Evolutionary conservation across 2,113 vertebrate species (phyloP).

Genomic region (Plecturocebus donacophilus): DNA sequence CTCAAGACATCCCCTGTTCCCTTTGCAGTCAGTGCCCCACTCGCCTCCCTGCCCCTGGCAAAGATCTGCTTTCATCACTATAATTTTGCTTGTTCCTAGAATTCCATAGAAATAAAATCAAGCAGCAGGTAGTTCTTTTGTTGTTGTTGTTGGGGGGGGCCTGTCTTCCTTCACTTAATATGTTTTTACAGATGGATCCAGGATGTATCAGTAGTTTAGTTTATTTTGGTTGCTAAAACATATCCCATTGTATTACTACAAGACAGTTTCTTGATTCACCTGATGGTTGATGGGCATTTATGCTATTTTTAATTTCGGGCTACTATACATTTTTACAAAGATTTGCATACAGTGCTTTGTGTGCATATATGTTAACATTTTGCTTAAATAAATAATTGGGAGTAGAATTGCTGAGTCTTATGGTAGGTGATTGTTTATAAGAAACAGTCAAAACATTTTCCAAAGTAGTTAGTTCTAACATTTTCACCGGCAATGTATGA

Average conservation of each 20-base stretch:
- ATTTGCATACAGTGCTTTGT: too few species aligned
- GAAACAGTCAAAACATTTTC: not conserved
- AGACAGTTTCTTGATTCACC: not conserved
- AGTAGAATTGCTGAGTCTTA: not conserved
- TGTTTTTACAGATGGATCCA: not conserved
- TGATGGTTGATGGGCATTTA: too few species aligned
- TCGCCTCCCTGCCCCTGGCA: not conserved
- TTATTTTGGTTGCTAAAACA: not conserved
- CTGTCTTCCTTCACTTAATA: not conserved
- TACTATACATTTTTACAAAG: not conserved
- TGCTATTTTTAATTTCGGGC: not conserved
- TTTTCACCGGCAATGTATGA: accelerated
- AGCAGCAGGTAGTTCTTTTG: accelerated
- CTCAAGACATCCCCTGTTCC: accelerated
- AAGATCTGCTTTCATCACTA: not conserved
- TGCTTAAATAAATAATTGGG: not conserved
- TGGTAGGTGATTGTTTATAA: not conserved
- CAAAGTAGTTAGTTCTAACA: not conserved
- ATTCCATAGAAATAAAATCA: not conserved
- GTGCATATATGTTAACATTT: too few species aligned
- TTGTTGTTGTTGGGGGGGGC: too few species aligned
- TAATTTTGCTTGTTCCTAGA: not conserved
- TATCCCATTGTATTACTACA: accelerated
- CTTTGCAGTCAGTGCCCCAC: not conserved
- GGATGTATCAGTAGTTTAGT: accelerated